Evolutionary conservation across 2,797 vertebrate species (phyloP), one percentile per base, ranked within the genome.

Genomic region (Lutjanus argentimaculatus): DNA sequence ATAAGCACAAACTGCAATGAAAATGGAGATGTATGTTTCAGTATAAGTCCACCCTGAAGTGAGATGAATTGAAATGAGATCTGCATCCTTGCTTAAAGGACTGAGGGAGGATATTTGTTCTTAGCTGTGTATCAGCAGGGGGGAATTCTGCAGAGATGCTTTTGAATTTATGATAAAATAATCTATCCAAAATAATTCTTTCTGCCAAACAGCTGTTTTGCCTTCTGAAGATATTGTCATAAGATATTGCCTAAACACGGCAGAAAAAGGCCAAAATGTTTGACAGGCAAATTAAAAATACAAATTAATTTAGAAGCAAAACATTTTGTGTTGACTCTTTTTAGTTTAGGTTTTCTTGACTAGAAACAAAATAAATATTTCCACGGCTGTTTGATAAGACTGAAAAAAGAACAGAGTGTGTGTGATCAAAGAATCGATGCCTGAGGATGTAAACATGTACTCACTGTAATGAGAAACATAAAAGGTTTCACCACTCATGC

Each of bases 351-450:
- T 36, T 57, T 63, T 71, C 22, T 43, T 62, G 13, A 30, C 12
- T 42, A 15, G 12, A 83, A 73, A 67, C 69, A 68, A 75, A 55
- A 63, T 7, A 43, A 62, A 76, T 55, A 65, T 25, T 21, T 71
- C 25, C 16, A 46, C 51, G 10, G 49, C n/a, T 57, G 43, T 77
- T 3, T 69, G 48, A 19, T 69, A 19, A 66, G 59, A 73, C 15
- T 40, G 21, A 80, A 43, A 74, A 53, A 62, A 69, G 36, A 57
- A 56, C 9, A 63, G 16, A 68, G 10, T 25, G 13, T 51, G 19
- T 53, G 49, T 68, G 56, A 79, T 83, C 19, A 85, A 75, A 82
- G n/a, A 73, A 71, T 66, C 52, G 16, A n/a, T 17, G 65, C 77
- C 64, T 62, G 49, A 22, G 56, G 66, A 72, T 75, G 66, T 65